Evolutionary conservation across 2,888 invertebrate species (phyloP).

Genomic region (Agrilus biguttatus): DNA sequence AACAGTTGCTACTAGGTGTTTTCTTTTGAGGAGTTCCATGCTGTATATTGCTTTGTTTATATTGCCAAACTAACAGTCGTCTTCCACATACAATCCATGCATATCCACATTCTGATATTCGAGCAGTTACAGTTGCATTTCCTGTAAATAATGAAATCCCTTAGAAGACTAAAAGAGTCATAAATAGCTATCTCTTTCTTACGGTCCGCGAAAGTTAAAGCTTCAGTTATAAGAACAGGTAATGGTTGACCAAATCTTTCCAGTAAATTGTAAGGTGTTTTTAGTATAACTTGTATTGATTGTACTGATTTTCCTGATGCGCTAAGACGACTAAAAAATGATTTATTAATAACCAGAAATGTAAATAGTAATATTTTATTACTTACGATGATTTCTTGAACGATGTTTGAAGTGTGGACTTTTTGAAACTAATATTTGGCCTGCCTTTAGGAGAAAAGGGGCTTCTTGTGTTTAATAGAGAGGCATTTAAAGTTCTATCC

Average conservation of each 20-base stretch:
- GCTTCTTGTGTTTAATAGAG: constrained; percentile 11
- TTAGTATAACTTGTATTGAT: constrained; percentile 60
- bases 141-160: constrained; percentile 14
- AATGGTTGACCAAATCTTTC: constrained; percentile 70
- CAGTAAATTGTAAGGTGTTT: constrained; percentile 56
- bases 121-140: constrained; percentile 33
- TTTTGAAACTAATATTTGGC: constrained; percentile 17
- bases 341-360: constrained; percentile 2
- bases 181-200: constrained; percentile 16
- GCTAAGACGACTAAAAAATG: constrained; percentile 34
- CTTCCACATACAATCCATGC: constrained; percentile 65
- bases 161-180: not conserved
- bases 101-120: constrained; percentile 37
- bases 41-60: constrained; percentile 32
- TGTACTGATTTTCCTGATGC: constrained; percentile 48
- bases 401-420: constrained; percentile 16
- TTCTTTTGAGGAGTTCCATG: constrained; percentile 34
- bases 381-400: constrained; percentile 28
- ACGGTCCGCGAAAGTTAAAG: constrained; percentile 65
- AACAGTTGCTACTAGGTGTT: constrained; percentile 45
- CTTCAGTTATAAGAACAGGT: constrained; percentile 81
- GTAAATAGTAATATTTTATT: constrained; percentile 2
- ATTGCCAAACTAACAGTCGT: constrained; percentile 74
- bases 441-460: constrained; percentile 25
- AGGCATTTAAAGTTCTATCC: constrained; percentile 14